A percentile compares a stretch with the other conserved stretches of the same genome.
Evolutionary conservation across 2,888 invertebrate genomes (phyloP).

Genomic region (Nymphalis c-album): DNA sequence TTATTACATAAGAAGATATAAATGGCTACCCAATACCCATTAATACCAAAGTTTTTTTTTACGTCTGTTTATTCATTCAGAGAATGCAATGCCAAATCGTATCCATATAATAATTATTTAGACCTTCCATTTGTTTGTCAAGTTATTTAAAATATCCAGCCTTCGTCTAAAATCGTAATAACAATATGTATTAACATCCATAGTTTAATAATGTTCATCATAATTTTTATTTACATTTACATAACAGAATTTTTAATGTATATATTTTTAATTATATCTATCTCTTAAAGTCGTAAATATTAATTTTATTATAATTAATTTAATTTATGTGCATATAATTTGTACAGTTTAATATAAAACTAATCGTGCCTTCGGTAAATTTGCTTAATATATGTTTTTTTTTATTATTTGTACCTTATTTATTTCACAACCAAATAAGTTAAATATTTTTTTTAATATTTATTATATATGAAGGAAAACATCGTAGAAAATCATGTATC

Average conservation of each 20-base stretch:
- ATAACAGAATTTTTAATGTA: constrained; percentile 1
- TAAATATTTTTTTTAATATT: no score
- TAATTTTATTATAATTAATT: constrained; percentile 4
- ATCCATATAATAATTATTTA: constrained; percentile 31
- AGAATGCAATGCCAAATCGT: constrained; percentile 39
- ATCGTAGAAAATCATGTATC: no score
- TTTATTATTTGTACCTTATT: not conserved
- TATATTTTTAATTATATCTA: not conserved
- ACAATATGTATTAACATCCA: constrained; percentile 36
- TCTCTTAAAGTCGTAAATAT: not conserved
- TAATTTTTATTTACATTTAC: constrained; percentile 25
- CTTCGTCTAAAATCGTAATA: constrained; percentile 29
- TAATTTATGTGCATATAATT: constrained; percentile 19
- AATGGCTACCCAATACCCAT: not conserved
- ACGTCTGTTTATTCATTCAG: constrained; percentile 25
- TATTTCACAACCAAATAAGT: no score
- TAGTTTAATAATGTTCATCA: constrained; percentile 36
- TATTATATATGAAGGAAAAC: no score
- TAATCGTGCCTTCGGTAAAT: not conserved
- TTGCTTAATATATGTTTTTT: not conserved
- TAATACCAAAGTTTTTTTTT: not conserved
- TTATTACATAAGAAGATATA: not conserved
- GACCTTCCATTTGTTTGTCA: constrained; percentile 38
- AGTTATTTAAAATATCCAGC: constrained; percentile 20
- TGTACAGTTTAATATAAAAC: constrained; percentile 10